Conservation (phyloP, 1,140 invertebrate species). For the Tribolium castaneum region DNA sequence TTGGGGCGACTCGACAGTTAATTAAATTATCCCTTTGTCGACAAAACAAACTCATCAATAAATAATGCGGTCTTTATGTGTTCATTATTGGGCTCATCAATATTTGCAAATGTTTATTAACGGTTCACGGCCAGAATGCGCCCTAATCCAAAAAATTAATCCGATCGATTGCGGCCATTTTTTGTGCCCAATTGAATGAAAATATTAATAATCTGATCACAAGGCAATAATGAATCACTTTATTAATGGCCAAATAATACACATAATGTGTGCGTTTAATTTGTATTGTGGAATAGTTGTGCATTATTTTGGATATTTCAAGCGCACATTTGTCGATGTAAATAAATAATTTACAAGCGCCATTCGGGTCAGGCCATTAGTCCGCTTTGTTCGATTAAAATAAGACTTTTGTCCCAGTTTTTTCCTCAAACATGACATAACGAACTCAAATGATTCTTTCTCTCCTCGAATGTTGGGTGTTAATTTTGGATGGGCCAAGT, state of each 20-base stretch:
- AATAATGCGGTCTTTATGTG: slow-evolving; percentile 22
- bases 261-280: not conserved
- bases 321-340: not conserved
- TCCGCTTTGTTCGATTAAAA: not conserved
- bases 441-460: no score
- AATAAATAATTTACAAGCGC: not conserved
- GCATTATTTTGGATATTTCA: not conserved
- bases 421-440: no score
- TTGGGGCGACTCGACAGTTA: not conserved
- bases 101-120: slow-evolving; percentile 18
- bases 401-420: no score
- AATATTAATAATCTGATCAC: not conserved
- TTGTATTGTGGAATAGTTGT: not conserved
- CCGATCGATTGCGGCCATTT: no score
- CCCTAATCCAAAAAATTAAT: no score
- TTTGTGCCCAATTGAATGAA: no score
- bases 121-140: not conserved
- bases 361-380: not conserved
- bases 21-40: slow-evolving; percentile 23
- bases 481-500: no score
- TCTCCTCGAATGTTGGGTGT: no score
- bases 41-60: slow-evolving; percentile 35
- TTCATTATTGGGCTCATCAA: slow-evolving; percentile 26
- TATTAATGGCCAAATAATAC: not conserved
- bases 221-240: not conserved